Base-by-base conservation (phyloP, 2,797 vertebrate genomes). In the Hippoglossus hippoglossus region DNA sequence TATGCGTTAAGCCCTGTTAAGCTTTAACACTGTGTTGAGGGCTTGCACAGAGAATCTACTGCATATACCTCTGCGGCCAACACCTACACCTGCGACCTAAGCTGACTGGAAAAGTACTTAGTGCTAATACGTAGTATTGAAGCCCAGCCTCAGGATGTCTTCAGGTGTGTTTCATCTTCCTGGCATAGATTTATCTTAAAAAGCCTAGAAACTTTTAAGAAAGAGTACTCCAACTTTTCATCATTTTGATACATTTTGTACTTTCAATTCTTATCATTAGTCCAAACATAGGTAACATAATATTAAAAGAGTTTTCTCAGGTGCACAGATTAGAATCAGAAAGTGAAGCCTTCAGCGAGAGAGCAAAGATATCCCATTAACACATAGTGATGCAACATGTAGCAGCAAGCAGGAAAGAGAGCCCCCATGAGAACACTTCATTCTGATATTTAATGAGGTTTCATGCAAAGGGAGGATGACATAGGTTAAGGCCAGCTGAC, bases 361-460 rank as follows among this genome's bases (percentile, higher is more conserved):
- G 55, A 77, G 55, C 55, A 60, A 56, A 70, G 62, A 66, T 61
- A 66, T 18, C 12, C 50, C 57, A 71, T 70, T 65, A 75, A 41
- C 54, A 31, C 50, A 19, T 24, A 50, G 41, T 74, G 74, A 84
- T 82, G 77, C 72, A 90, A 82, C 71, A 59, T 64, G 69, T 39
- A 34, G 74, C 71, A 72, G 73, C 50, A 69, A 61, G 67, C 58
- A 76, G 63, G 70, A 77, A 85, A 85, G 71, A 56, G 47, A 47
- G 58, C 64, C 44, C 36, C 53, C 57, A 18, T 7, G 34, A 70
- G 71, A 79, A 58, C 54, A 51, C 18, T 52, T 71, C 53, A 53
- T 60, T 74, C 64, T 64, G 58, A 66, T 79, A 50, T 76, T 73
- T 82, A 81, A 71, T 63, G 49, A 76, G 63, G 60, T 83, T 73